These are phyloP conservation scores for Sinopyrophorus schimmeli DNA, from an alignment of 2,888 invertebrate species.

Conservation along the genomic window DNA sequence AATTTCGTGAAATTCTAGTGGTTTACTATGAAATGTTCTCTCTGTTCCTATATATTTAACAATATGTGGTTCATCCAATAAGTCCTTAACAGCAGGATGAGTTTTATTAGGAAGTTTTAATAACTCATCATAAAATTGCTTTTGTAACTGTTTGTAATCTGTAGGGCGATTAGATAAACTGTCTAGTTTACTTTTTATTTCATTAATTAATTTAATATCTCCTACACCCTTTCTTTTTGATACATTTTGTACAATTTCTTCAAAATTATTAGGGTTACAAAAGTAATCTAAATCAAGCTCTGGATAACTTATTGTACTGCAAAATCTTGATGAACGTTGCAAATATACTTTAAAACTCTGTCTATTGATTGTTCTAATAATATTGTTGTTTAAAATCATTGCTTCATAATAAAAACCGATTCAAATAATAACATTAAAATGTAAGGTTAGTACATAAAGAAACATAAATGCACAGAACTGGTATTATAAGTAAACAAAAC, in stretches of 20 bases:
- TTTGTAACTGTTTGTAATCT: conserved; percentile 37
- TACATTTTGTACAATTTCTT: conserved; percentile 68
- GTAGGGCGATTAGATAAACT: conserved; percentile 34
- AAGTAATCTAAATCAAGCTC: conserved; percentile 67
- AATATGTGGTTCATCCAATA: conserved; percentile 63
- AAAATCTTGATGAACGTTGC: too few species aligned
- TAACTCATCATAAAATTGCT: conserved; percentile 62
- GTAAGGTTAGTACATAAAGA: too few species aligned
- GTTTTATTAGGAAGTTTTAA: conserved; percentile 75
- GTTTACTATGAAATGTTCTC: conserved; percentile 56
- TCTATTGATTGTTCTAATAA: too few species aligned
- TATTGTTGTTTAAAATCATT: too few species aligned
- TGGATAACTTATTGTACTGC: too few species aligned
- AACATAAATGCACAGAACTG: not conserved
- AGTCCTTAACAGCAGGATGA: conserved; percentile 65
- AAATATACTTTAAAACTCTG: too few species aligned
- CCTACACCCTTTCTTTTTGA: conserved; percentile 68
- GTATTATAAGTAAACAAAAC: not conserved
- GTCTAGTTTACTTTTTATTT: conserved; percentile 55
- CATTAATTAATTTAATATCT: conserved; percentile 63
- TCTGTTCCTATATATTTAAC: conserved; percentile 61
- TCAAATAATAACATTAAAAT: too few species aligned
- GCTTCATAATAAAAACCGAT: too few species aligned
- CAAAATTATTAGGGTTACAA: conserved; percentile 63
- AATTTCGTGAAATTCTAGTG: conserved; percentile 69